These are phyloP conservation scores for Gorsachius goisagi DNA, from an alignment of 2,113 vertebrate genomes.

Conservation along the genomic window DNA sequence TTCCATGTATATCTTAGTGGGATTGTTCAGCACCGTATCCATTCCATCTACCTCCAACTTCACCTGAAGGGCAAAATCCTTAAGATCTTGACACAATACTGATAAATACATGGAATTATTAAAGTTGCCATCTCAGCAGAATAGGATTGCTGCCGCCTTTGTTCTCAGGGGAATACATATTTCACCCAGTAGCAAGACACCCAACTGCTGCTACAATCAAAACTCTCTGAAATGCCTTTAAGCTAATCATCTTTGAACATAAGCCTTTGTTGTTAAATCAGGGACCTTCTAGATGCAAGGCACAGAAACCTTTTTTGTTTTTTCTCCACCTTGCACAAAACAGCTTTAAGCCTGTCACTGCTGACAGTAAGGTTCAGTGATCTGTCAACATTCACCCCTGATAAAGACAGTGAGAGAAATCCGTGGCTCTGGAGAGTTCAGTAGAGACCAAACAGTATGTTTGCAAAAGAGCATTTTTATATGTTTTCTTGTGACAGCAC, in stretches of 20 bases:
- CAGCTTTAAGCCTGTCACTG: constrained; percentile 85
- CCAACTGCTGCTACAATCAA: constrained; percentile 73
- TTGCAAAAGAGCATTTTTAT: constrained; percentile 88
- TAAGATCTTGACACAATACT: constrained; percentile 79
- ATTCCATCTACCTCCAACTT: constrained; percentile 69
- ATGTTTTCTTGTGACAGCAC: constrained; percentile 90
- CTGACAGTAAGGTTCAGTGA: constrained; percentile 88
- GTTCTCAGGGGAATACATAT: constrained; percentile 79
- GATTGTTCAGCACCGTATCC: constrained; percentile 67
- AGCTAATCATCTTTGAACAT: constrained; percentile 81
- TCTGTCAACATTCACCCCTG: constrained; percentile 90
- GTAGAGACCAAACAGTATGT: constrained; percentile 79
- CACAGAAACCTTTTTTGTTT: constrained; percentile 69
- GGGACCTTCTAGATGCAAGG: constrained; percentile 71
- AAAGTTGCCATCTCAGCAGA: constrained; percentile 80
- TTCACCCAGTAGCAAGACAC: constrained; percentile 77
- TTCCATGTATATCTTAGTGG: constrained; percentile 63
- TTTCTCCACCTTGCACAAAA: constrained; percentile 77
- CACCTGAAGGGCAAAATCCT: constrained; percentile 77
- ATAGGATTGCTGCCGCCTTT: constrained; percentile 71
- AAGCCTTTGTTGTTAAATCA: constrained; percentile 78
- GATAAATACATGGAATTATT: constrained; percentile 82
- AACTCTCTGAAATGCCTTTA: constrained; percentile 79
- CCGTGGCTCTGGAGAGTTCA: constrained; percentile 84
- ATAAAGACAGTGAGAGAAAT: constrained; percentile 91